These are phyloP conservation scores for Acanthosoma haemorrhoidale DNA, from an alignment of 2,888 invertebrate genomes.

Conservation along the genomic window DNA sequence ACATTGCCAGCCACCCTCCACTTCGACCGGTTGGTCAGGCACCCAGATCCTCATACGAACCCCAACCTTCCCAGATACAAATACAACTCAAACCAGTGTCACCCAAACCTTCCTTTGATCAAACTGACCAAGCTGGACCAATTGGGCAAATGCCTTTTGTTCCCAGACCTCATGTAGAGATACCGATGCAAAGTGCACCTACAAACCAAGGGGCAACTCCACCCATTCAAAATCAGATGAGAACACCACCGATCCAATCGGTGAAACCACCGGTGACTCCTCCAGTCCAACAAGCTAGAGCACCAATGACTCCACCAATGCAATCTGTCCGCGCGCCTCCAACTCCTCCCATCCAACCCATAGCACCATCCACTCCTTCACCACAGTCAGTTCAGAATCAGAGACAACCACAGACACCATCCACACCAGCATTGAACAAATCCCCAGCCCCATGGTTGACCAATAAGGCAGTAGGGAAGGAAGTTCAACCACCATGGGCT, in stretches of 20 bases:
- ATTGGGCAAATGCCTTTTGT: background rate
- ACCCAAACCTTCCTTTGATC: conserved; percentile 25
- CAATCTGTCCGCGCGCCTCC: conserved; percentile 6
- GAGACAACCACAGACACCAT: conserved; percentile 42
- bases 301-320: conserved; percentile 30
- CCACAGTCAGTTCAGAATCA: conserved; percentile 43
- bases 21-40: conserved; percentile 33
- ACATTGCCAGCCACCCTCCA: conserved; percentile 35
- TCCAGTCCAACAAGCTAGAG: background rate
- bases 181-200: background rate
- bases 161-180: background rate
- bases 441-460: conserved; percentile 58
- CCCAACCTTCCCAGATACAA: conserved; percentile 8
- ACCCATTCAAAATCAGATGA: background rate
- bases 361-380: conserved; percentile 31
- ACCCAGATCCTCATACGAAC: conserved; percentile 27
- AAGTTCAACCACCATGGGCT: conserved; percentile 46
- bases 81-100: conserved; percentile 32
- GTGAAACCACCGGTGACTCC: conserved; percentile 24
- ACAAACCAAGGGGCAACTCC: background rate
- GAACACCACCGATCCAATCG: background rate
- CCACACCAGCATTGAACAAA: conserved; percentile 47
- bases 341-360: conserved; percentile 19
- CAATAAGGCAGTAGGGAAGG: conserved; percentile 42
- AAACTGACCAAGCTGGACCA: background rate